Percentiles rank a stretch among this genome's conserved stretches.
These are phyloP conservation scores for Hippopotamyrus pictus DNA, from an alignment of 2,797 vertebrate genomes.

Conservation along the genomic window DNA sequence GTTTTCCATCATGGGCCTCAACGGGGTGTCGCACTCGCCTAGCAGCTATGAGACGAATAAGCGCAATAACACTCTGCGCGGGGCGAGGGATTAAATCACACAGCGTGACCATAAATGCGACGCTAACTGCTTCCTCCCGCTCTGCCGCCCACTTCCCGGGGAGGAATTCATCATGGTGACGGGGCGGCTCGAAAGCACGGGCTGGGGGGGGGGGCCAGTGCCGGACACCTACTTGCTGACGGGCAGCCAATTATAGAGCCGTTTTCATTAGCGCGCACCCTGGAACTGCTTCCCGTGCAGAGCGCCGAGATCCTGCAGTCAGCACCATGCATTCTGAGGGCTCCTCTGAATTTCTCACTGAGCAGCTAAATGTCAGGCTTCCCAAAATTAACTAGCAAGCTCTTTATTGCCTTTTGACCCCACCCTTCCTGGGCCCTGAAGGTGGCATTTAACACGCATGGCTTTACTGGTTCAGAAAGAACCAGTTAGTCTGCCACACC, in stretches of 20 bases:
- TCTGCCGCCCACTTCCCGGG: neutral
- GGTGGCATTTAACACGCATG: neutral
- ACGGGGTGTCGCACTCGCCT: neutral
- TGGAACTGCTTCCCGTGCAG: slow-evolving; percentile 24
- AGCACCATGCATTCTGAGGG: slow-evolving; percentile 19
- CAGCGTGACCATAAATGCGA: neutral
- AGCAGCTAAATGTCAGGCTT: slow-evolving; percentile 31
- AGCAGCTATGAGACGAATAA: neutral
- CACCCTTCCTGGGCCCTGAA: neutral
- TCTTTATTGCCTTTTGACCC: neutral
- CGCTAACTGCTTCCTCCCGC: slow-evolving; percentile 15
- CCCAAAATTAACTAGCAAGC: neutral
- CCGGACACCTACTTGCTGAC: slow-evolving; percentile 13
- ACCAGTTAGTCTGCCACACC: neutral
- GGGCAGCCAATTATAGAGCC: slow-evolving; percentile 53
- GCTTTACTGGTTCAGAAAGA: neutral
- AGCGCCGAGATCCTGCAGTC: neutral
- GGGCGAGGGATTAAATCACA: slow-evolving; percentile 8
- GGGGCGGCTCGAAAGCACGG: slow-evolving; percentile 25
- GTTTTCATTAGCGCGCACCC: slow-evolving; percentile 31
- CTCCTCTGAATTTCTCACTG: slow-evolving; percentile 37
- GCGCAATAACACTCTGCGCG: neutral
- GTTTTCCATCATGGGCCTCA: slow-evolving; percentile 1
- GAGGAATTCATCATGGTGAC: slow-evolving; percentile 16
- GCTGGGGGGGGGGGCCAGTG: neutral